These are phyloP conservation scores for Crotalus horridus DNA, from an alignment of 2,113 vertebrate genomes.

Conservation along the genomic window DNA sequence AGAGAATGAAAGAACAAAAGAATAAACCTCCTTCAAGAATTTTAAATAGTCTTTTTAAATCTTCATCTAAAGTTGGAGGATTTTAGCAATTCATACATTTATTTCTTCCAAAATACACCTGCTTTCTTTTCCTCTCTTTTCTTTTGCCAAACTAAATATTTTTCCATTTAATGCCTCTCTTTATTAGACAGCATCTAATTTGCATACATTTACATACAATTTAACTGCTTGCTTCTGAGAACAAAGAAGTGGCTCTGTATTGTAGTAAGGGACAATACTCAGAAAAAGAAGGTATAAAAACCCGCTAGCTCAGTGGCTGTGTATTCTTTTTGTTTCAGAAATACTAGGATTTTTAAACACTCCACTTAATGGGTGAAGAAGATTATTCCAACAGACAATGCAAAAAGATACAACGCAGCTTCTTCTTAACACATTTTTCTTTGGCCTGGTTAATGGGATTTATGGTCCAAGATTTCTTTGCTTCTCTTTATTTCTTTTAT, in stretches of 20 bases:
- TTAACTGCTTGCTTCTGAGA: conserved; percentile 82
- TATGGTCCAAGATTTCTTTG: conserved; percentile 65
- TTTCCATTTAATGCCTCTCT: conserved; percentile 85
- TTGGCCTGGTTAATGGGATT: conserved; percentile 69
- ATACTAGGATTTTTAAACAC: conserved; percentile 68
- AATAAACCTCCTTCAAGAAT: conserved; percentile 67
- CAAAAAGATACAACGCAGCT: conserved; percentile 69
- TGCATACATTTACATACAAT: conserved; percentile 87
- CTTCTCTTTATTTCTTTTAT: conserved; percentile 67
- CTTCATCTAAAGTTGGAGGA: conserved; percentile 67
- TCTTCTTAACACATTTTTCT: conserved; percentile 67
- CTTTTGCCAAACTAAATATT: conserved; percentile 78
- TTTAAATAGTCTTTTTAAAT: conserved; percentile 69
- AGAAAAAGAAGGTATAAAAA: conserved; percentile 78
- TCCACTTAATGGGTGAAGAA: conserved; percentile 73
- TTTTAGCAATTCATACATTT: conserved; percentile 72
- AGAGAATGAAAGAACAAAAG: conserved; percentile 61
- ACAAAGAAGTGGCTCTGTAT: conserved; percentile 82
- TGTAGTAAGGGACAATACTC: conserved; percentile 80
- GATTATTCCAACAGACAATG: conserved; percentile 77
- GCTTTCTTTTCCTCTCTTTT: conserved; percentile 73
- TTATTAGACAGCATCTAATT: conserved; percentile 86
- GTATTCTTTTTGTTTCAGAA: conserved; percentile 79
- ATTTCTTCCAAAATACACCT: conserved; percentile 77
- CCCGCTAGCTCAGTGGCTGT: conserved; percentile 70